Base-by-base conservation (phyloP, 2,113 vertebrate species). In the Miniopterus natalensis region DNA sequence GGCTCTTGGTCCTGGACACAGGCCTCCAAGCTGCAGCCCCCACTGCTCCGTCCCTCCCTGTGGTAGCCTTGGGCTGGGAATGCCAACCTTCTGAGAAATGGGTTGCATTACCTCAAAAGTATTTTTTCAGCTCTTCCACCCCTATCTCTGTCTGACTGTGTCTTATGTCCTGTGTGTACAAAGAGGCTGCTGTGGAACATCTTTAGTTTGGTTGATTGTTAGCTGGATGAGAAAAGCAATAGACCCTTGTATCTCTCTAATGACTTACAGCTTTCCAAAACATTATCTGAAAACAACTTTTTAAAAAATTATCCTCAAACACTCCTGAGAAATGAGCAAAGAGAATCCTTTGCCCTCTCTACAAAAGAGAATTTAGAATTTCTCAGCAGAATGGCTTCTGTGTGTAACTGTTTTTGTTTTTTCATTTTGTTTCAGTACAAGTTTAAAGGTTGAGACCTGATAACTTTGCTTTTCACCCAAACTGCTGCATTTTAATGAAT, bases 231-330 rank as follows among this genome's bases (percentile, higher is more conserved):
- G 45, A 45, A 84, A 85, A 88, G 63, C 49, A 74, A 83, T n/a
- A 74, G 70, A 49, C 17, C 31, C 1, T 79, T 70, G 49, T 47
- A 45, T 92, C 88, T 95, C 78, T 79, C 91, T 88, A 61, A 75
- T 45, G 84, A 63, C 18, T 68, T 75, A 75, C 8, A 66, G 61
- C 65, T 88, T 90, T 80, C 49, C 55, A 51, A 92, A 87, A 51
- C 29, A 40, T 90, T 27, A 79, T 68, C 47, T 29, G 49, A 65
- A 86, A 85, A 70, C 21, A 77, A 25, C 51, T 71, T n/a, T 68
- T 13, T n/a, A 65, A 74, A 74, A 74, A 15, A 42, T 42, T 71
- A 66, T 40, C 49, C 42, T 77, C 63, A 55, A 59, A 75, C 5
- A 63, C 15, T 55, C 42, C 29, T 68, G 57, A 63, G 53, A 73